phyloP scores from a whole-genome alignment of 2,113 vertebrate species.

The Macroglossus sobrinus region DNA sequence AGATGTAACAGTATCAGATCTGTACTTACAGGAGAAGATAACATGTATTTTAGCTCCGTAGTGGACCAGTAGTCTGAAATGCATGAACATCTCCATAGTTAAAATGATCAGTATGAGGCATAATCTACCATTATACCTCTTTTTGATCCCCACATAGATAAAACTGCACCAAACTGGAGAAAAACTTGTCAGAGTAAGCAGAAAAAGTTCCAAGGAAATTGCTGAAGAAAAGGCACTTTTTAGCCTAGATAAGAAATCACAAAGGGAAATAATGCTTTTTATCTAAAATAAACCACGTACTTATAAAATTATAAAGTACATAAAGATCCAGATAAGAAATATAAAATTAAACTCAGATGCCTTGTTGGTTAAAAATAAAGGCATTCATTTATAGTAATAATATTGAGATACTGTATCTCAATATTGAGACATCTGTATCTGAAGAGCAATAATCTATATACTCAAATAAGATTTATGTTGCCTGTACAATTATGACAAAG shows the following conservation, averaged over 20 bases:
- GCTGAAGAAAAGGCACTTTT: background rate
- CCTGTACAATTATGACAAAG: background rate
- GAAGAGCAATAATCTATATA: background rate
- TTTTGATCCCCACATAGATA: background rate
- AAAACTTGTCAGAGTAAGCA: background rate
- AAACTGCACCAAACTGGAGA: background rate
- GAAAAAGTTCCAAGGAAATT: background rate
- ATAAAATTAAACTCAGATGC: background rate
- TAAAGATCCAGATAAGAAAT: background rate
- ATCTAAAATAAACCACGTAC: background rate
- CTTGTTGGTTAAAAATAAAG: background rate
- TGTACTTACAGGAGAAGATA: background rate
- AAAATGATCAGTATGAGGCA: background rate
- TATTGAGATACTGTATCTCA: background rate
- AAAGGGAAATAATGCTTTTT: background rate
- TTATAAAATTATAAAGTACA: background rate
- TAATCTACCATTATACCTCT: background rate
- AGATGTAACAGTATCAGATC: background rate
- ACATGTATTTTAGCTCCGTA: background rate
- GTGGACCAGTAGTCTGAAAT: background rate
- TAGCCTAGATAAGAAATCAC: background rate
- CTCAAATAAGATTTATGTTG: background rate
- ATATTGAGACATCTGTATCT: background rate
- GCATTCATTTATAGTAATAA: background rate
- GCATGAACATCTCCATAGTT: background rate